Percentiles rank a stretch among this genome's conserved stretches.
These are phyloP conservation scores for Drosophila borealis DNA, from an alignment of 2,888 invertebrate species.

Conservation along the genomic window DNA sequence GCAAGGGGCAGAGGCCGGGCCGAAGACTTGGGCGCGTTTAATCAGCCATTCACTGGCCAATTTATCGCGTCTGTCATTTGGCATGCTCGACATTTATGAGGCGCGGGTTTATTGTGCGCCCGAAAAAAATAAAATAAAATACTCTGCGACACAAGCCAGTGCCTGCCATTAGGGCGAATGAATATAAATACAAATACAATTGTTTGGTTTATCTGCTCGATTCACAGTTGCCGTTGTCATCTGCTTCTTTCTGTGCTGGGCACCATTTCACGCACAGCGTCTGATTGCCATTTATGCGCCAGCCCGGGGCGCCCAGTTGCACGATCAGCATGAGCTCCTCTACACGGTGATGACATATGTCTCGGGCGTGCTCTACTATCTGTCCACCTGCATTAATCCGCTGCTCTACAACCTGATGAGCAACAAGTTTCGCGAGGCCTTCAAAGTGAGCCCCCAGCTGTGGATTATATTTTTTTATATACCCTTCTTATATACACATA, in stretches of 20 bases:
- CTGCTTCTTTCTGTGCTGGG: slow-evolving; percentile 95
- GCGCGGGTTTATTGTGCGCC: slow-evolving; percentile 36
- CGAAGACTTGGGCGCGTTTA: slow-evolving; percentile 43
- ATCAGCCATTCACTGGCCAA: slow-evolving; percentile 65
- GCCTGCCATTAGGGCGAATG: slow-evolving; percentile 18
- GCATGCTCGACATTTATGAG: slow-evolving; percentile 58
- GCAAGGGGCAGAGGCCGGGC: slow-evolving; percentile 5
- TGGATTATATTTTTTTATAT: neutral
- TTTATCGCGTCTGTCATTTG: slow-evolving; percentile 64
- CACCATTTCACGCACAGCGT: slow-evolving; percentile 96
- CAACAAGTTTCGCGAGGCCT: slow-evolving; percentile 95
- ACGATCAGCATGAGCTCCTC: slow-evolving; percentile 74
- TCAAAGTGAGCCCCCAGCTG: slow-evolving; percentile 88
- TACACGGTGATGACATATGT: slow-evolving; percentile 87
- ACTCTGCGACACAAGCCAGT: neutral
- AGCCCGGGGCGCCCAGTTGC: slow-evolving; percentile 68
- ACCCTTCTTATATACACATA: slow-evolving; percentile 5
- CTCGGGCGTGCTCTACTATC: slow-evolving; percentile 95
- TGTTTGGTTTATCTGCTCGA: slow-evolving; percentile 24
- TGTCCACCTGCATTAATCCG: slow-evolving; percentile 97
- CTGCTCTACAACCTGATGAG: slow-evolving; percentile 98
- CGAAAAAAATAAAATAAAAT: slow-evolving; percentile 1
- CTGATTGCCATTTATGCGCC: slow-evolving; percentile 88
- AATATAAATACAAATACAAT: slow-evolving; percentile 33
- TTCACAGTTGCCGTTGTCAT: slow-evolving; percentile 93